phyloP scores from a whole-genome alignment of 2,888 invertebrate species.

The Chydorus sphaericus region DNA sequence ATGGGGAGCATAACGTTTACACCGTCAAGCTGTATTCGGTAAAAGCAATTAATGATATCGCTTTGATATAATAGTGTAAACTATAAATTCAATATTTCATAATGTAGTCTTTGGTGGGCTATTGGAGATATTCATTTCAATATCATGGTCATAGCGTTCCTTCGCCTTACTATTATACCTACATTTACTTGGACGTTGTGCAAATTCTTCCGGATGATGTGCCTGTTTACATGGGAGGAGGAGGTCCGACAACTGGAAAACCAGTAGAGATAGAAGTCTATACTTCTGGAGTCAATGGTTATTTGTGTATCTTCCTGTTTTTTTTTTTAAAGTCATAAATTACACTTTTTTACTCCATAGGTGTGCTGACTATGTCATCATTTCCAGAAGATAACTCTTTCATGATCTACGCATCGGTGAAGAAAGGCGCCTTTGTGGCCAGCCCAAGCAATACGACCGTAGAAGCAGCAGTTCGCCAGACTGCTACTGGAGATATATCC shows the following conservation, averaged over 20 bases:
- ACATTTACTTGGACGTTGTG: background rate
- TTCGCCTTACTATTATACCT: background rate
- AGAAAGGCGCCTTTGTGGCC: background rate
- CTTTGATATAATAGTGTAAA: no score
- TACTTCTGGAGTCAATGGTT: slow-evolving; percentile 2
- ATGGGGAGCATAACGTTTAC: no score
- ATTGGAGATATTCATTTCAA: no score
- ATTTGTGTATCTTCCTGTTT: no score
- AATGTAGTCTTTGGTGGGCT: no score
- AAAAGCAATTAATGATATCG: no score
- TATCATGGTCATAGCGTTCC: background rate
- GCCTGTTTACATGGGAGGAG: background rate
- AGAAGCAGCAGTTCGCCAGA: background rate
- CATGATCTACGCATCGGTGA: slow-evolving; percentile 1
- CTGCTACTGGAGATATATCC: no score
- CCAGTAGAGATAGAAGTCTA: background rate
- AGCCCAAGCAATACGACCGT: background rate
- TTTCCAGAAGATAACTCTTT: background rate
- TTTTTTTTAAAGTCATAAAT: no score
- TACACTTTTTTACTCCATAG: no score
- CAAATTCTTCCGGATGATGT: background rate
- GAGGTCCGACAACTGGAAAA: background rate
- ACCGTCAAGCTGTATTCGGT: no score
- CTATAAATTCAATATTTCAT: no score
- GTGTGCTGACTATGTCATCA: background rate